Base-by-base conservation (phyloP, 2,797 vertebrate genomes). In the Podarcis siculus region DNA sequence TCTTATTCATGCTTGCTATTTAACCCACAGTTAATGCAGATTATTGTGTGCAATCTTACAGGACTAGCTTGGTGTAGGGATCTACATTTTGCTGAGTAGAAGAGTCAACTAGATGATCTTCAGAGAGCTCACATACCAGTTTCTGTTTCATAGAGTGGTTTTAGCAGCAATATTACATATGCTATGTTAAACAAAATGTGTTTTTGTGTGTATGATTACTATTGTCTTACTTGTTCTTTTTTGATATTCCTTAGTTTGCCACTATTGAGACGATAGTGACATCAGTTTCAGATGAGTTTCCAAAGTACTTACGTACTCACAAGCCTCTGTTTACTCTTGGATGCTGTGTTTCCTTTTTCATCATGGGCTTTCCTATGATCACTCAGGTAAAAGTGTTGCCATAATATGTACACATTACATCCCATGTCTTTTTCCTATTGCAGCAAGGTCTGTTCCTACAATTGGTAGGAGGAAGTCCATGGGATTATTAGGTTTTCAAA, bases 331-430 rank as follows among this genome's bases (percentile, higher is more conserved):
- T 99, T 95, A 99, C 99, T 0, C 96, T 99, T n/a, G 95, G 97
- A 76, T 99, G 98, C 96, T 99, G 99, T 4, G 0, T 94, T 81
- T 92, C 79, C 83, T 99, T 99, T 97, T 99, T 99, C 97, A 95
- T 99, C 94, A 97, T 99, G 97, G 99, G 99, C 5, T 99, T 99
- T 86, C 98, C 99, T n/a, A 99, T 99, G 99, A 98, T 99, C 95
- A 99, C 98, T 85, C 98, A 99, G 98, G 98, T 99, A 95, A 94
- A 0, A 8, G 0, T 0, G 0, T 0, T 25, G 79, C 0, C 58
- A 27, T 67, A 79, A 21, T 81, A n/a, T 4, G 13, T n/a, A 45
- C 4, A 13, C 9, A 10, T 89, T 39, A 7, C 67, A 30, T 72
- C 5, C n/a, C 69, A n/a, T 27, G 15, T n/a, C 12, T 5, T 61